A percentile compares a stretch with the other conserved stretches of the same genome.
These are phyloP conservation scores for Chaetura pelagica DNA, from an alignment of 2,113 vertebrate genomes.

Conservation along the genomic window DNA sequence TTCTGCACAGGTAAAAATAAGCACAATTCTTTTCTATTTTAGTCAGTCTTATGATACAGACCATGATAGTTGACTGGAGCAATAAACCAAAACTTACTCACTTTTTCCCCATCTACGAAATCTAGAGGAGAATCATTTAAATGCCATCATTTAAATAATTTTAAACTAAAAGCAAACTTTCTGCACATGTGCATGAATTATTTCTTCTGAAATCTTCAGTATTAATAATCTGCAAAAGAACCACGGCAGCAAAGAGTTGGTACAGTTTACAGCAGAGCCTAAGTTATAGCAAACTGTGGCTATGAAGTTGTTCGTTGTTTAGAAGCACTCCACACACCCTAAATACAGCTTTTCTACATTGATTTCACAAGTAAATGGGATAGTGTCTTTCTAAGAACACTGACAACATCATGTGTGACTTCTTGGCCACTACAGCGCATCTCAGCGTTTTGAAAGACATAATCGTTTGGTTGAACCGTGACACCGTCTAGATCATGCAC, in stretches of 20 bases:
- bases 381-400: neutral
- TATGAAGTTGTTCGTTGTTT: neutral
- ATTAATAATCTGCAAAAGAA: neutral
- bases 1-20: neutral
- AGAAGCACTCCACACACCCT: neutral
- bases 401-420: neutral
- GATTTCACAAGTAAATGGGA: neutral
- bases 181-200: neutral
- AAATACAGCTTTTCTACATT: neutral
- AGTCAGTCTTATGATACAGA: neutral
- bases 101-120: neutral
- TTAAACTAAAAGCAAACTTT: neutral
- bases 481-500: neutral
- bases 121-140: neutral
- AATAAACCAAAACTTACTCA: neutral
- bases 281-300: neutral
- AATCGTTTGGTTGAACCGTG: neutral
- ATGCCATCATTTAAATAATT: neutral
- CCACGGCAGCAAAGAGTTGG: neutral
- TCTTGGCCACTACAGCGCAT: neutral
- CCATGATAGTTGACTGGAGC: fast-evolving
- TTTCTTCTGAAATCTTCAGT: neutral
- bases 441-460: neutral
- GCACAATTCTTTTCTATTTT: neutral
- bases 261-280: neutral